phyloP scores from a whole-genome alignment of 2,113 vertebrate genomes.

The Dicrurus megarhynchus region DNA sequence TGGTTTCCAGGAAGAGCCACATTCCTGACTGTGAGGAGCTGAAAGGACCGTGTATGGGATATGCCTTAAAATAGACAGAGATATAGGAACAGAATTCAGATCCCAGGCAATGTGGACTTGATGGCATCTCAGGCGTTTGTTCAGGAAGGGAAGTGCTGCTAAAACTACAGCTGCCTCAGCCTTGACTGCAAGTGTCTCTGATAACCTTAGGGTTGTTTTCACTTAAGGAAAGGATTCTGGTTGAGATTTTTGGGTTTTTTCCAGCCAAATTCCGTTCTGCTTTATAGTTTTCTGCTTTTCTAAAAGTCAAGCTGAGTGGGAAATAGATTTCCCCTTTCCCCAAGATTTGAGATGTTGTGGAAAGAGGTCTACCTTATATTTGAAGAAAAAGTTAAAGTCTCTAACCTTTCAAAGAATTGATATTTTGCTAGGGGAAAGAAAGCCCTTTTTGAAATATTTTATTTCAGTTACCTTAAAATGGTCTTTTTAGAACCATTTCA shows the following conservation, averaged over 20 bases:
- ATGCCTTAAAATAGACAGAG: slow-evolving; percentile 38
- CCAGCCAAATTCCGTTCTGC: neutral
- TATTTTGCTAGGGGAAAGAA: neutral
- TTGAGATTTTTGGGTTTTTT: neutral
- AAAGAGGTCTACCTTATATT: neutral
- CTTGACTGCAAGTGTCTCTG: neutral
- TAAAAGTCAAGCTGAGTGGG: neutral
- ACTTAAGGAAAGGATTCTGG: neutral
- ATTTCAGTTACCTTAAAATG: neutral
- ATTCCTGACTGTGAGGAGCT: neutral
- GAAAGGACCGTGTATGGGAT: neutral
- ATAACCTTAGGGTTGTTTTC: neutral
- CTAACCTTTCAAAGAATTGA: neutral
- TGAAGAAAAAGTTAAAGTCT: neutral
- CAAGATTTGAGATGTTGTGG: neutral
- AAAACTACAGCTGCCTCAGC: neutral
- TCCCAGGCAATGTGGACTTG: neutral
- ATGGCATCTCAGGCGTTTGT: neutral
- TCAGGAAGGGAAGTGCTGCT: neutral
- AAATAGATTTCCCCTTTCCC: neutral
- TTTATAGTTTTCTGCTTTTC: neutral
- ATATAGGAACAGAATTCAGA: neutral
- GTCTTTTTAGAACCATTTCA: neutral
- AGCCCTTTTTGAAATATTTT: neutral
- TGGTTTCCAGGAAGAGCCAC: slow-evolving; percentile 13